Conservation (phyloP, 2,888 invertebrate genomes). For the Diloba caeruleocephala region DNA sequence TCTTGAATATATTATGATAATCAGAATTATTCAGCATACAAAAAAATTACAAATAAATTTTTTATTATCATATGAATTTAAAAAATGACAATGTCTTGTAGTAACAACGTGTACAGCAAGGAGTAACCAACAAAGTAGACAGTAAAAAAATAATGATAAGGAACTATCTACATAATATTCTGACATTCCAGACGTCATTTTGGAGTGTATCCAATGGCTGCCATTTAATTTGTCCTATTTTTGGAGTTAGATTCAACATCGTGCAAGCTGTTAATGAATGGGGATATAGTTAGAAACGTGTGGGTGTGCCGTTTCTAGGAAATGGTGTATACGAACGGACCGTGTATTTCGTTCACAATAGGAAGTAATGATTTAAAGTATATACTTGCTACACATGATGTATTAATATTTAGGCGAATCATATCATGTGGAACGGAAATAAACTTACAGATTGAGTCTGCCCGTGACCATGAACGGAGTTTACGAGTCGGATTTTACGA, state of each 20-base stretch:
- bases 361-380: constrained; percentile 25
- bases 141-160: constrained; percentile 18
- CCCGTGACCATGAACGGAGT: no score
- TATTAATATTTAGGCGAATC: no score
- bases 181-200: constrained; percentile 56
- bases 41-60: constrained; percentile 14
- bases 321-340: constrained; percentile 4
- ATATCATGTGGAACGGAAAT: no score
- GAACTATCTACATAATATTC: constrained; percentile 21
- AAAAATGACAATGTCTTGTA: constrained; percentile 46
- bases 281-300: constrained; percentile 48
- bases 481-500: no score
- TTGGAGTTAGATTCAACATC: constrained; percentile 61
- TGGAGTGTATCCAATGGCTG: constrained; percentile 68
- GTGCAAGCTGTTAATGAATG: constrained; percentile 50
- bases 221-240: constrained; percentile 69
- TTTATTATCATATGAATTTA: constrained; percentile 20
- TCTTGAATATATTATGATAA: not conserved
- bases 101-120: constrained; percentile 4
- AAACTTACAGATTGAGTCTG: no score
- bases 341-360: constrained; percentile 28
- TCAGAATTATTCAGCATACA: constrained; percentile 2
- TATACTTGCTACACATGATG: no score
- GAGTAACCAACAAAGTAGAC: constrained; percentile 5
- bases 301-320: constrained; percentile 36